Percentiles rank a stretch among this genome's conserved stretches.
phyloP scores from a whole-genome alignment of 2,113 vertebrate species.

The Narcine bancroftii region DNA sequence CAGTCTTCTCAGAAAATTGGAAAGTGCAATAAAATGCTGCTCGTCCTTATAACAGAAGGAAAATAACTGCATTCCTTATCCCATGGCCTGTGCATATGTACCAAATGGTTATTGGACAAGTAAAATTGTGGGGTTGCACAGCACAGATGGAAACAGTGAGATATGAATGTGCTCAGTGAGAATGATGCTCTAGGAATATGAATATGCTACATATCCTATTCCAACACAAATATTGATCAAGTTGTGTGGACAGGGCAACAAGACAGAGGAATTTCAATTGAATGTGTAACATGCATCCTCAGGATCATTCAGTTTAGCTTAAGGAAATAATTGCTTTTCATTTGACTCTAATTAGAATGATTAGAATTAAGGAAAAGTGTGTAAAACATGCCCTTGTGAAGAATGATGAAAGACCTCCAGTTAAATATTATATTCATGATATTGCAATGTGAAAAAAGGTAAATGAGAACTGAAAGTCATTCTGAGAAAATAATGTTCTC shows the following conservation, averaged over 20 bases:
- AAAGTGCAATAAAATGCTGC: background rate
- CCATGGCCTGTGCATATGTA: background rate
- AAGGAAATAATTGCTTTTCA: background rate
- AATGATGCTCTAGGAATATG: no score
- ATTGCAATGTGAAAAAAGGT: conserved; percentile 10
- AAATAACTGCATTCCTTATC: background rate
- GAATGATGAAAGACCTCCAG: background rate
- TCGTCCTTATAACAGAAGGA: background rate
- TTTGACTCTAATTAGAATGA: conserved; percentile 17
- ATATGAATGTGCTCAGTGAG: background rate
- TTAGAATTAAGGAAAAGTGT: background rate
- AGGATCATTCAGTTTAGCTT: background rate
- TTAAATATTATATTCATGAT: background rate
- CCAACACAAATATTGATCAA: background rate
- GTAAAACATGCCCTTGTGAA: conserved; percentile 1
- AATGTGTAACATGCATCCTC: background rate
- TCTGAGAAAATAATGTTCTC: conserved; percentile 17
- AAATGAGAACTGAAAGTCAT: conserved; percentile 23
- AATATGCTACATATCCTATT: background rate
- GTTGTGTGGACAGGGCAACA: background rate
- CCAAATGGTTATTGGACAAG: background rate
- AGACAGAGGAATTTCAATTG: background rate
- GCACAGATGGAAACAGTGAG: background rate
- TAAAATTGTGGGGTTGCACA: background rate
- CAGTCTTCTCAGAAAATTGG: background rate